phyloP scores from a whole-genome alignment of 2,888 invertebrate species.

The Parnassius mnemosyne region DNA sequence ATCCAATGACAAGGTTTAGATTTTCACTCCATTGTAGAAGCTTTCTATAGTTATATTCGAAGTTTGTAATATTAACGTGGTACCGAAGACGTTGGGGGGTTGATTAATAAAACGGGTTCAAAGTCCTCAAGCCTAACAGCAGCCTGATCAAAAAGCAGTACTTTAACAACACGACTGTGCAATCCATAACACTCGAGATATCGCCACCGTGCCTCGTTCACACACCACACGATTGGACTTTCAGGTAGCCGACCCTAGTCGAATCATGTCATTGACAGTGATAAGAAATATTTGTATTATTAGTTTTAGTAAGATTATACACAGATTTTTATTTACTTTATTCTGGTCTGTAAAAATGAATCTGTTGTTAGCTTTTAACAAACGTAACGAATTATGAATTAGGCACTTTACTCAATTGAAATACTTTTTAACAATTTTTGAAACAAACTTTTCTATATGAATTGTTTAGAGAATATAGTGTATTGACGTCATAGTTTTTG shows the following conservation, averaged over 20 bases:
- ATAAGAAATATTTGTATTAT: neutral
- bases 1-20: neutral
- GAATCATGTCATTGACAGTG: conserved; percentile 15
- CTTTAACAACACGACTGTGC: conserved; percentile 54
- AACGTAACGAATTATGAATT: too few species aligned
- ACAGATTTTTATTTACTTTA: too few species aligned
- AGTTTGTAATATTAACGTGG: conserved; percentile 11
- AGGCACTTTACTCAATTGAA: too few species aligned
- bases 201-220: conserved; percentile 45
- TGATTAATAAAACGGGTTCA: conserved; percentile 65
- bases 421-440: too few species aligned
- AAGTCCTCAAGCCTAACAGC: conserved; percentile 58
- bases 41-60: conserved; percentile 8
- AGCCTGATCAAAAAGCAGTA: conserved; percentile 65
- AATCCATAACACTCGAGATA: conserved; percentile 71
- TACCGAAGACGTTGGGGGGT: conserved; percentile 42
- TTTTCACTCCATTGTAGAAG: conserved; percentile 2
- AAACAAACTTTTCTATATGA: too few species aligned
- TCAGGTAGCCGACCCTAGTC: conserved; percentile 5
- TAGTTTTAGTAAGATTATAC: too few species aligned
- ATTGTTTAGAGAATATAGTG: too few species aligned
- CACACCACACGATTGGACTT: conserved; percentile 9
- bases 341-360: too few species aligned
- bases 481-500: too few species aligned
- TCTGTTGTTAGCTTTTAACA: too few species aligned